Conservation (phyloP, 2,113 vertebrate genomes). For the Sturnira hondurensis region DNA sequence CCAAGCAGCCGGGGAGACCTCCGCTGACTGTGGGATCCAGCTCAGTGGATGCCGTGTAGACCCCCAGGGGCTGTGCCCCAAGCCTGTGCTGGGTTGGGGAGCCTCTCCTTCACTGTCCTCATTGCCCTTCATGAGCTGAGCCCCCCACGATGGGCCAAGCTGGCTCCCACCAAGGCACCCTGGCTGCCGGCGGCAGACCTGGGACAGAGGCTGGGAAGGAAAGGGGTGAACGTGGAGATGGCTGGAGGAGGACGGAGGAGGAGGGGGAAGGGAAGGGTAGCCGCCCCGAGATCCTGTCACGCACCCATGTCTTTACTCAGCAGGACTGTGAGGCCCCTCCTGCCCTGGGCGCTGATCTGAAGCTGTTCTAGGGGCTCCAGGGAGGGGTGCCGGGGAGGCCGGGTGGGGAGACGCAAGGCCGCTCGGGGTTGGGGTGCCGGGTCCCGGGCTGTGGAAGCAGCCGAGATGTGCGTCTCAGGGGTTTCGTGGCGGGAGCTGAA, state of each 20-base stretch:
- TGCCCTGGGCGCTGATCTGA: accelerated
- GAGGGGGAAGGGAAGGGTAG: too few species aligned
- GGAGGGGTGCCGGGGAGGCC: neutral
- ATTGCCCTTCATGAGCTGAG: neutral
- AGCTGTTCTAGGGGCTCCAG: neutral
- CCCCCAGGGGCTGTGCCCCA: too few species aligned
- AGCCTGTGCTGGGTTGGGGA: neutral
- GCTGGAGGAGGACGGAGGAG: neutral
- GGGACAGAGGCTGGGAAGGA: neutral
- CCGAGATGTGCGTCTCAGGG: neutral
- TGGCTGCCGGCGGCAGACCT: neutral
- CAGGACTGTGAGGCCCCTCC: accelerated
- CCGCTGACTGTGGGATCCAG: too few species aligned
- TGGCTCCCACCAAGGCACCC: neutral
- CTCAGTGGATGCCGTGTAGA: neutral
- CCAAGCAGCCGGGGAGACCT: too few species aligned
- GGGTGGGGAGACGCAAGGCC: neutral
- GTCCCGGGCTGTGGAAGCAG: neutral
- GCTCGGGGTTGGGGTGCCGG: neutral
- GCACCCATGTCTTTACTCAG: neutral
- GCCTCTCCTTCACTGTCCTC: neutral
- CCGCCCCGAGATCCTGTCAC: neutral
- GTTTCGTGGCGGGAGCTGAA: neutral
- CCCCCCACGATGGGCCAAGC: neutral
- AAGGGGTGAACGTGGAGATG: neutral